phyloP scores from a whole-genome alignment of 2,888 invertebrate species.

The Coelopa pilipes region DNA sequence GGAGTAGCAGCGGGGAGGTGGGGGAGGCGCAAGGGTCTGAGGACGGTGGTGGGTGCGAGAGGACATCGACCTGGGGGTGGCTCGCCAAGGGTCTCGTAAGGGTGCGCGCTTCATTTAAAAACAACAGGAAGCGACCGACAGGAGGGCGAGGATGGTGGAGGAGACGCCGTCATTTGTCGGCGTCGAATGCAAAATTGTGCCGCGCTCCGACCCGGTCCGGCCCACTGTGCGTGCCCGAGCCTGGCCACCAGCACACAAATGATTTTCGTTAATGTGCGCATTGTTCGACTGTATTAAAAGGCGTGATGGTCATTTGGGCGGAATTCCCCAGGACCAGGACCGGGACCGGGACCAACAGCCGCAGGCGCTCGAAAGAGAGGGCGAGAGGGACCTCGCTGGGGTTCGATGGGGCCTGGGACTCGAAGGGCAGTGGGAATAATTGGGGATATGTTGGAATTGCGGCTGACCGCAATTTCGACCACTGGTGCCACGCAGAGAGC shows the following conservation, averaged over 20 bases:
- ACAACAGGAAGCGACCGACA: not conserved
- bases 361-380: not conserved
- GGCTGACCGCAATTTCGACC: slow-evolving; percentile 50
- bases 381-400: not conserved
- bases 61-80: not conserved
- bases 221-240: slow-evolving; percentile 6
- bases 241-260: slow-evolving; percentile 49
- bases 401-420: not conserved
- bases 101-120: not conserved
- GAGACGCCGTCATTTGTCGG: too few relatives aligned
- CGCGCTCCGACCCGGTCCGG: not conserved
- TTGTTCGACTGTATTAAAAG: slow-evolving; percentile 62
- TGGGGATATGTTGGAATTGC: slow-evolving; percentile 47
- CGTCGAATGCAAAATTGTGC: not conserved
- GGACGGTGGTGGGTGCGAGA: too few relatives aligned
- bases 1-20: too few relatives aligned
- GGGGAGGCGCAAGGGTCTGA: too few relatives aligned
- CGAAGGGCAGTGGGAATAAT: slow-evolving; percentile 11
- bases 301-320: slow-evolving; percentile 57
- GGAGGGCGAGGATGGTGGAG: not conserved
- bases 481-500: not conserved
- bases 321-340: slow-evolving; percentile 56
- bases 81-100: not conserved
- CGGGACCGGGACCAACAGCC: slow-evolving; percentile 35
- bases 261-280: slow-evolving; percentile 63